Conservation (phyloP, 2,797 vertebrate genomes). For the Thripadectes ignobilis region DNA sequence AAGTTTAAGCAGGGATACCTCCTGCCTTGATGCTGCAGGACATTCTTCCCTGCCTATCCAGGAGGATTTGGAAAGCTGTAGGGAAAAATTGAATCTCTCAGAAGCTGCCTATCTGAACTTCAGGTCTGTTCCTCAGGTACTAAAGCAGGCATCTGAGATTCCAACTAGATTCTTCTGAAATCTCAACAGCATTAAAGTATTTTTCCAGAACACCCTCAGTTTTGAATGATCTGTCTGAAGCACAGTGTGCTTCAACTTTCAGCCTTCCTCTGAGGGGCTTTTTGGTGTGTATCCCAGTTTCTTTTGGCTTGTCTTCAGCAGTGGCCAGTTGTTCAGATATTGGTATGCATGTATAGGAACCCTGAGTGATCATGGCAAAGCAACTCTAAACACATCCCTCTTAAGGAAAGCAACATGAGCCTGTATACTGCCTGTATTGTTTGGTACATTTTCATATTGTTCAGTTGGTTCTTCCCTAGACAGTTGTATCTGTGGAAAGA, state of each 20-base stretch:
- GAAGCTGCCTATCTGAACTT: background rate
- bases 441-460: background rate
- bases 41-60: background rate
- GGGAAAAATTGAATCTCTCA: background rate
- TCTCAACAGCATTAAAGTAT: background rate
- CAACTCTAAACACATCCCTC: accelerated
- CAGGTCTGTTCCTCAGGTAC: background rate
- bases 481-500: background rate
- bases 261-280: background rate
- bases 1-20: background rate
- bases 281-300: background rate
- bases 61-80: background rate
- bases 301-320: background rate
- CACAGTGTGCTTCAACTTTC: background rate
- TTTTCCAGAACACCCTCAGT: background rate
- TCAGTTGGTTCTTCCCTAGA: accelerated
- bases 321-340: too few relatives aligned
- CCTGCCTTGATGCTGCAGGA: background rate
- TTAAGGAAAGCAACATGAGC: accelerated
- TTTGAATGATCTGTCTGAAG: background rate
- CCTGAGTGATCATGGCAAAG: background rate
- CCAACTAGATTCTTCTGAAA: background rate
- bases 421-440: background rate
- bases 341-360: background rate
- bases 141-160: background rate